phyloP scores from a whole-genome alignment of 2,888 invertebrate genomes.

The Dusona sp. region DNA sequence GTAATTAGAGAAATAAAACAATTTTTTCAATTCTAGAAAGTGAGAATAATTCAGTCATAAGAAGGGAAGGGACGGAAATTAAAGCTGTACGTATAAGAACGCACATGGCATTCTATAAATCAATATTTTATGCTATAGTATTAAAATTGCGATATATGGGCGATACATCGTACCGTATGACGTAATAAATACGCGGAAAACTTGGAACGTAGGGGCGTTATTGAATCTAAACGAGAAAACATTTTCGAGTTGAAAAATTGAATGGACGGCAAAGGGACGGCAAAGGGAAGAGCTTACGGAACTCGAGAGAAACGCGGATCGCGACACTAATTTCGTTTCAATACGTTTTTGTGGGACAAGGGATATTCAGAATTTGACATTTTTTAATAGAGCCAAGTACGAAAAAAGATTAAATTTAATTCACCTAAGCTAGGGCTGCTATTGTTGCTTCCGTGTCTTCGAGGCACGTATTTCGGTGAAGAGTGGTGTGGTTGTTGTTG shows the following conservation, averaged over 20 bases:
- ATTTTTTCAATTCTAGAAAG: not conserved
- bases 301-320: not conserved
- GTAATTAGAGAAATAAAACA: not conserved
- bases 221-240: not conserved
- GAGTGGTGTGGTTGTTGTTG: slow-evolving; percentile 70
- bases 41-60: not conserved
- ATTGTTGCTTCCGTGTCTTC: slow-evolving; percentile 73
- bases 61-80: not conserved
- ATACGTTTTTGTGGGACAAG: not conserved
- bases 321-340: not conserved
- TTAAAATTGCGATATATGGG: not conserved
- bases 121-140: not conserved
- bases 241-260: not conserved
- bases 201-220: not conserved
- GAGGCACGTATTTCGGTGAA: slow-evolving; percentile 75
- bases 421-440: slow-evolving; percentile 78
- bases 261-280: not conserved
- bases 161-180: not conserved
- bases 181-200: not conserved
- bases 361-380: not conserved
- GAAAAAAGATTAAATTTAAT: not conserved
- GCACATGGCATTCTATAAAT: not conserved
- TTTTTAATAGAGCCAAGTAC: not conserved
- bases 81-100: not conserved
- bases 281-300: not conserved